Percentiles rank a stretch among this genome's conserved stretches.
Evolutionary conservation across 1,140 invertebrate genomes (phyloP).

Genomic region (Drosophila ironensis): DNA sequence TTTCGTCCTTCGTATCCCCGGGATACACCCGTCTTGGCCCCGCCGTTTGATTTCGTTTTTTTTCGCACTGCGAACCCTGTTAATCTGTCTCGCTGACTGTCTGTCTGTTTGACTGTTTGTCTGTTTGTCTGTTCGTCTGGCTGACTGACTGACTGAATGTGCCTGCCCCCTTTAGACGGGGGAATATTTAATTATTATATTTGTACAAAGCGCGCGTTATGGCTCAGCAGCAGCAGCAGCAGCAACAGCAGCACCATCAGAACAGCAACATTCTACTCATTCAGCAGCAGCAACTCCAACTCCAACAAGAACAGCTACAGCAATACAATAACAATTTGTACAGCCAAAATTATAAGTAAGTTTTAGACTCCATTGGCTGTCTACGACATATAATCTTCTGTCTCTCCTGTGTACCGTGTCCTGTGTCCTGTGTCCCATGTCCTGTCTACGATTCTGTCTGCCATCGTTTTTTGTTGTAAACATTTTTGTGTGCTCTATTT

Average conservation of each 20-base stretch:
- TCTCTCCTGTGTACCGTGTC: slow-evolving; percentile 1
- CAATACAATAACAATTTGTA: slow-evolving; percentile 77
- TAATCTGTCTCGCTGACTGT: too few species aligned
- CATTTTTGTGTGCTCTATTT: slow-evolving; percentile 2
- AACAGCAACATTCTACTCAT: slow-evolving; percentile 36
- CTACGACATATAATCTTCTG: background rate
- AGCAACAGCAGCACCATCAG: slow-evolving; percentile 23
- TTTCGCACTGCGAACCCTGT: too few species aligned
- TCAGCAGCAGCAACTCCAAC: slow-evolving; percentile 43
- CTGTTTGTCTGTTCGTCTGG: slow-evolving; percentile 20
- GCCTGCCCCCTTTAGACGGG: slow-evolving; percentile 22
- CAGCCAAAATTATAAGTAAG: slow-evolving; percentile 75
- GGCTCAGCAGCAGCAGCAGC: slow-evolving; percentile 71
- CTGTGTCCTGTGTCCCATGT: background rate
- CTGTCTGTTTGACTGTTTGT: slow-evolving; percentile 18
- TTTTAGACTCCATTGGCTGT: slow-evolving; percentile 60
- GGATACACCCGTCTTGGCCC: background rate
- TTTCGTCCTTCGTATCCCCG: background rate
- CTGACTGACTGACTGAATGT: slow-evolving; percentile 17
- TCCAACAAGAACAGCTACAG: slow-evolving; percentile 54
- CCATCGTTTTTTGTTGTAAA: background rate
- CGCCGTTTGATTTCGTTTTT: background rate
- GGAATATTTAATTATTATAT: slow-evolving; percentile 58
- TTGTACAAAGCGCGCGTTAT: slow-evolving; percentile 68
- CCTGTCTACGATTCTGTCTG: slow-evolving; percentile 1